Evolutionary conservation across 2,888 invertebrate species (phyloP).

Genomic region (Rhodophaea formosa): DNA sequence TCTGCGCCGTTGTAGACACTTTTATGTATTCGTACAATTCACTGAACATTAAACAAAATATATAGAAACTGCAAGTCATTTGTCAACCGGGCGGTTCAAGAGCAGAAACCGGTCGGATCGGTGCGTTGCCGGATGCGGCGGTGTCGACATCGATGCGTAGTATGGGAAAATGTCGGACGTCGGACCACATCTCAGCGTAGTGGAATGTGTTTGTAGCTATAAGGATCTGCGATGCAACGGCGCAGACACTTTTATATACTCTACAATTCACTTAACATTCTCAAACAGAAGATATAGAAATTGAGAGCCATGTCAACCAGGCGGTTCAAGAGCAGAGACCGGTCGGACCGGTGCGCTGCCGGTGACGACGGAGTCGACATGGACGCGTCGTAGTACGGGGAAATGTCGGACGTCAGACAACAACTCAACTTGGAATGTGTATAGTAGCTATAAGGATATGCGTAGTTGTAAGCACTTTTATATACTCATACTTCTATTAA

Average conservation of each 20-base stretch:
- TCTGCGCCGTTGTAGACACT: too few relatives aligned
- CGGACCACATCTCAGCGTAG: background rate
- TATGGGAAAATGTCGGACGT: background rate
- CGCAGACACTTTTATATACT: too few relatives aligned
- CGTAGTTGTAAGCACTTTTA: too few relatives aligned
- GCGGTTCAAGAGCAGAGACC: slow-evolving; percentile 8
- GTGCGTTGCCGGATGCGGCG: background rate
- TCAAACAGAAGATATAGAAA: too few relatives aligned
- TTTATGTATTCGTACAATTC: too few relatives aligned
- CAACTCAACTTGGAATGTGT: background rate
- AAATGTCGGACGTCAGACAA: background rate
- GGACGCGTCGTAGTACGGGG: background rate
- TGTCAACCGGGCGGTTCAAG: slow-evolving; percentile 8
- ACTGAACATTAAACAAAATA: too few relatives aligned
- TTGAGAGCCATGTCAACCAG: slow-evolving; percentile 3
- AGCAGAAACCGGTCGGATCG: slow-evolving; percentile 12
- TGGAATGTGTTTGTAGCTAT: background rate
- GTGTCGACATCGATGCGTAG: background rate
- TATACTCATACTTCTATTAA: too few relatives aligned
- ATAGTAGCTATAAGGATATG: too few relatives aligned
- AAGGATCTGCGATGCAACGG: too few relatives aligned
- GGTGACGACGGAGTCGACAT: background rate
- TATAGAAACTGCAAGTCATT: slow-evolving; percentile 1
- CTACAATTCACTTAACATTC: too few relatives aligned
- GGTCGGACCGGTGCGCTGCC: slow-evolving; percentile 10